Evolutionary conservation across 1,140 invertebrate genomes (phyloP), one percentile per base, ranked within the genome.

Genomic region (Drosophila sp.): DNA sequence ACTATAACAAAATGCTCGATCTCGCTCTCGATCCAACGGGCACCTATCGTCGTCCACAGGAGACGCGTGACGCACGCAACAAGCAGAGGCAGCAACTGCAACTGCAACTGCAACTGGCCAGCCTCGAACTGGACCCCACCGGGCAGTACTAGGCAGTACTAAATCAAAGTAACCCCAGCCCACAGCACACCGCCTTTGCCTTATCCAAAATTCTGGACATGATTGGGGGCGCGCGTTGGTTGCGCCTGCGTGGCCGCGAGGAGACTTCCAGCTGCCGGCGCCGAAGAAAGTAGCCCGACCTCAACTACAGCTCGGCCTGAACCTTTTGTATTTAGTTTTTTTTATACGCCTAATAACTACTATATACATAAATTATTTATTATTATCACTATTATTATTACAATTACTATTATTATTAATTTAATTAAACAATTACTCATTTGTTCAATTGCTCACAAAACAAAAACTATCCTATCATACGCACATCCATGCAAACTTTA

Each of bases 181-280:
- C 21, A 38, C 67, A 54, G 43, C 41, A 48, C 29, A 84, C 74
- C 66, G 78, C 74, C 75, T 67, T 83, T 91, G 89, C 89, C 89
- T 89, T 89, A 86, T 57, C 54, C 63, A 73, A 43, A 59, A 74
- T 56, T 78, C 62, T 78, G 74, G 80, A 77, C 73, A 89, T 84
- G 80, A 80, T 89, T 86, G 80, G 86, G 72, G 75, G 86, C 70
- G 86, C 84, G 70, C 77, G 72, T 76, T 92, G 91, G 91, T 54
- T 89, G 76, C 77, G 89, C 73, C 75, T 92, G 56, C 84, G 90
- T 50, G 91, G 91, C 80, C 84, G 91, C 70, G 91, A 92, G 83
- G 91, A 92, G 89, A 92, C 91, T 72, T 92, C 91, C 75, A 92
- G 91, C 67, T 92, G 91, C 40, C 75, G 91, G 53, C 84, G 90